phyloP scores from a whole-genome alignment of 2,113 vertebrate species.

The Cynoglossus semilaevis region DNA sequence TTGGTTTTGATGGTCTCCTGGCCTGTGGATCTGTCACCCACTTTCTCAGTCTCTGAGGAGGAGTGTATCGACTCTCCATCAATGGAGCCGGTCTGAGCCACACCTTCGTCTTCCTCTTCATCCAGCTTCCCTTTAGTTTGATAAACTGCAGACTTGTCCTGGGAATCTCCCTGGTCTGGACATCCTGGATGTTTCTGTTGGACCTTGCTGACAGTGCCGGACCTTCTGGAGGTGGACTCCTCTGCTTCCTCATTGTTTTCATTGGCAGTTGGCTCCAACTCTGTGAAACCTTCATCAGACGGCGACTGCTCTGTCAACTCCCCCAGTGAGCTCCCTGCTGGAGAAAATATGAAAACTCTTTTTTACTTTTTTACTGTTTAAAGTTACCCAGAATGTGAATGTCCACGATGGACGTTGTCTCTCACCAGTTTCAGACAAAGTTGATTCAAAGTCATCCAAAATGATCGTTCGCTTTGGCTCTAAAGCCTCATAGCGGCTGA shows the following conservation, averaged over 20 bases:
- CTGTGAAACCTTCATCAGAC: constrained; percentile 79
- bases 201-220: constrained; percentile 12
- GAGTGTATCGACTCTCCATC: constrained; percentile 47
- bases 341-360: too few species aligned
- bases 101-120: constrained; percentile 63
- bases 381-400: neutral
- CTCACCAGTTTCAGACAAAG: constrained; percentile 61
- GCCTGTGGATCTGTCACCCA: constrained; percentile 5
- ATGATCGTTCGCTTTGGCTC: constrained; percentile 79
- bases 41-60: constrained; percentile 44
- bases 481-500: constrained; percentile 91
- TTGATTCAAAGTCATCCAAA: constrained; percentile 67
- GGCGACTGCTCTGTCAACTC: constrained; percentile 68
- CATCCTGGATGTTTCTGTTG: constrained; percentile 26
- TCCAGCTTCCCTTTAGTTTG: constrained; percentile 50
- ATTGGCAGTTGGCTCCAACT: constrained; percentile 67
- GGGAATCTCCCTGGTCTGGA: constrained; percentile 1
- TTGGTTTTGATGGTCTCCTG: constrained; percentile 38
- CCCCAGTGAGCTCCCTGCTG: constrained; percentile 33
- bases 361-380: too few species aligned
- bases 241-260: constrained; percentile 48
- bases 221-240: constrained; percentile 19
- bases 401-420: neutral
- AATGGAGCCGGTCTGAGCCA: constrained; percentile 56
- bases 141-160: constrained; percentile 1